phyloP scores from a whole-genome alignment of 2,797 vertebrate species.

The Poeciliopsis paucimaculata region DNA sequence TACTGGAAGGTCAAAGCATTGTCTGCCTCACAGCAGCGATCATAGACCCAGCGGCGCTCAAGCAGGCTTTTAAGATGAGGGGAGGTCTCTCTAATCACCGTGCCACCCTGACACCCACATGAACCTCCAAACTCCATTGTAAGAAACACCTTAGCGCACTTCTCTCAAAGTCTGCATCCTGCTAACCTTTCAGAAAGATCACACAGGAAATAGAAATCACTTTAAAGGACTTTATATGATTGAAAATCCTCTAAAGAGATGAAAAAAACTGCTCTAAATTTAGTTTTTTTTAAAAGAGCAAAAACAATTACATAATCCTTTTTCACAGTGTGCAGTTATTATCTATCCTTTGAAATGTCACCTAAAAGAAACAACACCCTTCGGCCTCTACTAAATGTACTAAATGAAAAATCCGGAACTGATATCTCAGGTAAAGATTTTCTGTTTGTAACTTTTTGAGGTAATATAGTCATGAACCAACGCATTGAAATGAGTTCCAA shows the following conservation, averaged over 20 bases:
- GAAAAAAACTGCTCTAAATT: neutral
- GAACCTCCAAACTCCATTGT: conserved; percentile 25
- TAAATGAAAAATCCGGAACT: neutral
- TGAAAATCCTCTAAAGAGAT: neutral
- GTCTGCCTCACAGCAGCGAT: conserved; percentile 28
- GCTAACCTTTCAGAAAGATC: conserved; percentile 10
- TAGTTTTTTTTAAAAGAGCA: neutral
- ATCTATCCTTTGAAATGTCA: neutral
- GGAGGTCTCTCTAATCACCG: conserved; percentile 31
- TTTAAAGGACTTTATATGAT: neutral
- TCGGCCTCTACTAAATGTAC: neutral
- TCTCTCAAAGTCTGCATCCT: neutral
- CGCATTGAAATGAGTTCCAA: neutral
- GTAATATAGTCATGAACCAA: neutral
- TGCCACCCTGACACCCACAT: conserved; percentile 5
- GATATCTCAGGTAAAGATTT: neutral
- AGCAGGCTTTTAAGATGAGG: conserved; percentile 9
- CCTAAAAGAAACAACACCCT: neutral
- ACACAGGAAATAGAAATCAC: neutral
- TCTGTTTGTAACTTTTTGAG: neutral
- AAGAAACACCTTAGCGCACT: neutral
- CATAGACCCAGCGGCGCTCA: neutral
- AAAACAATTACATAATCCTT: neutral
- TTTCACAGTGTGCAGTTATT: neutral
- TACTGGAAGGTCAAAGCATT: conserved; percentile 33